phyloP scores from a whole-genome alignment of 2,797 vertebrate species.

The Spinibarbus caldwelli region DNA sequence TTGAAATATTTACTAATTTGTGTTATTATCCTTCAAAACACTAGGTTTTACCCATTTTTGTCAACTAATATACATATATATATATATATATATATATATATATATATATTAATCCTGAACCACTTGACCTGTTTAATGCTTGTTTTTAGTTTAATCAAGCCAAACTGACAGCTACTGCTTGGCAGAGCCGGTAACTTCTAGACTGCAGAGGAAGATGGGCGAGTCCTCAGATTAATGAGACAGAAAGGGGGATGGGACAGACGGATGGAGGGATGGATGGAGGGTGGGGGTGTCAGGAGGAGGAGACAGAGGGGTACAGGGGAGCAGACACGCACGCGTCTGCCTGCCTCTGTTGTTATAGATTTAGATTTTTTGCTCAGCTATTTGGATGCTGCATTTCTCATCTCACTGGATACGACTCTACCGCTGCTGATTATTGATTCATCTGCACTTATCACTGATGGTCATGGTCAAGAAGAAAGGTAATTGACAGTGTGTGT shows the following conservation, averaged over 20 bases:
- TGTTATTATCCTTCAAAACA: not conserved
- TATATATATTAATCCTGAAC: not conserved
- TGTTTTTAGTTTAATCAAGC: not conserved
- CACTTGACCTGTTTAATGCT: not conserved
- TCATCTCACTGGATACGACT: not conserved
- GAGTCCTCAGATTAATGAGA: constrained; percentile 45
- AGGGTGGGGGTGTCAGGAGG: not conserved
- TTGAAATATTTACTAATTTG: not conserved
- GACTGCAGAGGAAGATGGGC: constrained; percentile 56
- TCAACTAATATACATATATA: too few relatives aligned
- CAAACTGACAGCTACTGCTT: constrained; percentile 9
- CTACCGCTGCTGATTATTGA: constrained; percentile 27
- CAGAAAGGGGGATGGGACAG: constrained; percentile 26
- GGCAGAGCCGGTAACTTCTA: constrained; percentile 44
- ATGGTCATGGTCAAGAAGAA: constrained; percentile 66
- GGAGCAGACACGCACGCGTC: constrained; percentile 36
- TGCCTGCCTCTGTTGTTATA: constrained; percentile 22
- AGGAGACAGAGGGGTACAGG: constrained; percentile 32
- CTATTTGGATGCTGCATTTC: not conserved
- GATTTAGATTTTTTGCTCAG: not conserved
- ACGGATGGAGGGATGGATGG: not conserved
- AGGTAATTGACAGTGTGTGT: constrained; percentile 47
- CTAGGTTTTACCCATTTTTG: too few relatives aligned
- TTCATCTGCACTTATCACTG: constrained; percentile 40
- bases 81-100: not conserved